A percentile compares a stretch with the other conserved stretches of the same genome.
Evolutionary conservation across 2,888 invertebrate genomes (phyloP).

Genomic region (Ephialtes manifestator): DNA sequence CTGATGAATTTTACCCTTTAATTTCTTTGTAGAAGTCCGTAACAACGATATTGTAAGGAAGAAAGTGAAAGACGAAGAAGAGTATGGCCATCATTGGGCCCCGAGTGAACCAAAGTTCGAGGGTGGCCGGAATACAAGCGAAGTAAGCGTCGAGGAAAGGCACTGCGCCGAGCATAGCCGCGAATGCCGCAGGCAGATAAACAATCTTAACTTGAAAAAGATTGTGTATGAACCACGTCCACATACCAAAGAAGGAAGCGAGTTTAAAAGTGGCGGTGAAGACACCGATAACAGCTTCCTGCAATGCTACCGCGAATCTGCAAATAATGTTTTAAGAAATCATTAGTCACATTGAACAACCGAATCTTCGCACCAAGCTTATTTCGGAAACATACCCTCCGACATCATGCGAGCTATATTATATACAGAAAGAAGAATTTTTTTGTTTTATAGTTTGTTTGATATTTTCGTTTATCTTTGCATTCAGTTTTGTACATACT

Average conservation of each 20-base stretch:
- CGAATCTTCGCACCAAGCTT: background rate
- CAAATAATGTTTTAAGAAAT: slow-evolving; percentile 78
- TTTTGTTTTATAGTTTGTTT: slow-evolving; percentile 48
- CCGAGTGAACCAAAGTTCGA: slow-evolving; percentile 98
- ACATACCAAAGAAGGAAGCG: slow-evolving; percentile 98
- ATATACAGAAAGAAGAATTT: slow-evolving; percentile 62
- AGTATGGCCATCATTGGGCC: slow-evolving; percentile 94
- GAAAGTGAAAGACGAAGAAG: slow-evolving; percentile 94
- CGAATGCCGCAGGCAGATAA: slow-evolving; percentile 97
- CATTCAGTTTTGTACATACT: slow-evolving; percentile 78
- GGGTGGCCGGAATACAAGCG: slow-evolving; percentile 96
- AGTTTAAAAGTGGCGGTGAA: slow-evolving; percentile 98
- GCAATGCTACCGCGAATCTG: slow-evolving; percentile 93
- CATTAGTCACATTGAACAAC: background rate
- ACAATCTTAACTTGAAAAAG: slow-evolving; percentile 97
- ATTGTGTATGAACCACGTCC: slow-evolving; percentile 99
- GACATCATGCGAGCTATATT: slow-evolving; percentile 73
- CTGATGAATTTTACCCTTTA: slow-evolving; percentile 91
- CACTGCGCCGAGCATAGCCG: slow-evolving; percentile 97
- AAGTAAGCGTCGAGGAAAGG: slow-evolving; percentile 98
- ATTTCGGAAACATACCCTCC: slow-evolving; percentile 76
- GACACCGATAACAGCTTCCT: slow-evolving; percentile 96
- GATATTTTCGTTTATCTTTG: slow-evolving; percentile 33
- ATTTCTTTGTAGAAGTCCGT: slow-evolving; percentile 99
- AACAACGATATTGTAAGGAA: slow-evolving; percentile 97